A percentile compares a stretch with the other conserved stretches of the same genome.
Evolutionary conservation across 2,797 vertebrate genomes (phyloP).

Genomic region (Glossophaga mutica): DNA sequence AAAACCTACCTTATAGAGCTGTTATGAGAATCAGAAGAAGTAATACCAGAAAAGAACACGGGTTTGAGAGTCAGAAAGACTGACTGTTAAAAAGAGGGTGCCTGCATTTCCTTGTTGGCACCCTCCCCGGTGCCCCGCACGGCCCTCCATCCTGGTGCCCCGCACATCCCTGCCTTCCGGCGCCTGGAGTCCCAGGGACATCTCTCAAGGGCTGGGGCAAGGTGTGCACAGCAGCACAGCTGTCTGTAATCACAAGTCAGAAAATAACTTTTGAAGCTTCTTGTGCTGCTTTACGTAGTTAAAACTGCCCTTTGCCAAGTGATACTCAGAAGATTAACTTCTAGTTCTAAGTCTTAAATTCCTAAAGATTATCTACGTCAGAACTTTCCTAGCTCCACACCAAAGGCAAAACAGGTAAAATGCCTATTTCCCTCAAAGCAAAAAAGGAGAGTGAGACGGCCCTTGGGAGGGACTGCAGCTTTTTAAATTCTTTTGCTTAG

Average conservation of each 20-base stretch:
- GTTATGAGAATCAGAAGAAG: background rate
- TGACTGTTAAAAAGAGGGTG: background rate
- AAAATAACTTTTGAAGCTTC: background rate
- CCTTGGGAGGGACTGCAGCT: accelerated
- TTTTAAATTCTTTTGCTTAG: background rate
- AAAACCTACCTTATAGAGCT: background rate
- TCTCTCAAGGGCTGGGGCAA: background rate
- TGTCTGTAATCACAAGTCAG: background rate
- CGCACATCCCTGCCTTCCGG: background rate
- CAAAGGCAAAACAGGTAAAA: background rate
- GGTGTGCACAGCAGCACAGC: background rate
- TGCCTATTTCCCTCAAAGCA: background rate
- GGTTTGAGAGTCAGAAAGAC: background rate
- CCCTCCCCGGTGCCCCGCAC: background rate
- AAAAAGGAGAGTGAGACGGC: background rate
- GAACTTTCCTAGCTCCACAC: background rate
- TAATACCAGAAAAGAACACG: background rate
- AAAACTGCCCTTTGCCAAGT: background rate
- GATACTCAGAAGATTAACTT: background rate
- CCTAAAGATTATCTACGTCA: background rate
- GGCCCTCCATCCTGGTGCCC: too few species aligned
- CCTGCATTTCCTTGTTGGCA: background rate
- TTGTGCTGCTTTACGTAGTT: background rate
- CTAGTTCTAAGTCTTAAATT: background rate
- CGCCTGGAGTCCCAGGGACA: background rate